Evolutionary conservation across 2,888 invertebrate genomes (phyloP).

Genomic region (Amblyjoppa proteus): DNA sequence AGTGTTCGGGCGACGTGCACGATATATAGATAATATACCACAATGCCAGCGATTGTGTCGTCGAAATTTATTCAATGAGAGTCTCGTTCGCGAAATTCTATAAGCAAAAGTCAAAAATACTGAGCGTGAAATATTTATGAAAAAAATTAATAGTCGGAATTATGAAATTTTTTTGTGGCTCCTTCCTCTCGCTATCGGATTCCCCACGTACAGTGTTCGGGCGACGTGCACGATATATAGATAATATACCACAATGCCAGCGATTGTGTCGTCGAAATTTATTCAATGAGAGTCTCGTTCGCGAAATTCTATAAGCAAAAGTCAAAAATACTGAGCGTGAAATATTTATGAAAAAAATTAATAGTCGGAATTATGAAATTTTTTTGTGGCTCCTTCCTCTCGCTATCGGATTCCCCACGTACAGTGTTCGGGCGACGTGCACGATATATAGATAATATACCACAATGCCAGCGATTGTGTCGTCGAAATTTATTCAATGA

Average conservation of each 20-base stretch:
- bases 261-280: slow-evolving; percentile 49
- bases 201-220: slow-evolving; percentile 6
- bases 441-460: not conserved
- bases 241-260: slow-evolving; percentile 30
- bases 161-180: slow-evolving; percentile 33
- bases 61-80: not conserved
- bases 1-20: not conserved
- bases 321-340: no score
- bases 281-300: not conserved
- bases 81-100: not conserved
- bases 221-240: not conserved
- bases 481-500: slow-evolving; percentile 6
- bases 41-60: slow-evolving; percentile 55
- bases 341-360: no score
- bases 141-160: no score
- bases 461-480: slow-evolving; percentile 53
- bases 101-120: no score
- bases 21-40: slow-evolving; percentile 7
- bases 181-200: slow-evolving; percentile 63
- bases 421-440: not conserved
- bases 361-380: no score
- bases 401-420: slow-evolving; percentile 50
- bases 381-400: slow-evolving; percentile 60
- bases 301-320: not conserved
- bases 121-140: no score